phyloP scores from a whole-genome alignment of 2,888 invertebrate species.

The Mythimna pallens region DNA sequence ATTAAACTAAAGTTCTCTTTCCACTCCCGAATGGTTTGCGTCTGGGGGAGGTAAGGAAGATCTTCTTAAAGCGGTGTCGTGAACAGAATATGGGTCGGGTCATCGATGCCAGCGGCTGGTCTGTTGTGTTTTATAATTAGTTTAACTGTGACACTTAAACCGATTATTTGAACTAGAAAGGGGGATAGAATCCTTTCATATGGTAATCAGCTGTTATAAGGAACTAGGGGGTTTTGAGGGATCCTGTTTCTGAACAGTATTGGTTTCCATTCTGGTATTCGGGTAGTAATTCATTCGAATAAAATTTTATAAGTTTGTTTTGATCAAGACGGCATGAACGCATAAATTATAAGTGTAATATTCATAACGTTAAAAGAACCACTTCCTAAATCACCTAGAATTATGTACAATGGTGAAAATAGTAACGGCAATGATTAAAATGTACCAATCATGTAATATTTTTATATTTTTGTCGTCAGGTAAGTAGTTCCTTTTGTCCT shows the following conservation, averaged over 20 bases:
- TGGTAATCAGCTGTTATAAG: constrained; percentile 16
- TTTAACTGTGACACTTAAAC: constrained; percentile 52
- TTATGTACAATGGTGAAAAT: too few species aligned
- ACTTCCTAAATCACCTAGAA: too few species aligned
- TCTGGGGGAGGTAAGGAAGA: constrained; percentile 41
- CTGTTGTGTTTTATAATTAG: constrained; percentile 68
- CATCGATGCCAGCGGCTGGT: constrained; percentile 64
- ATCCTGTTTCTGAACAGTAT: background rate
- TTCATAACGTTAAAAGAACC: too few species aligned
- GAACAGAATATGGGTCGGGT: constrained; percentile 71
- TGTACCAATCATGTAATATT: too few species aligned
- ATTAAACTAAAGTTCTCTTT: constrained; percentile 9
- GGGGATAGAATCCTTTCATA: constrained; percentile 15
- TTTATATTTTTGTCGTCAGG: too few species aligned
- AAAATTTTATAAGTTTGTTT: too few species aligned
- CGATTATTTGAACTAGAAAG: constrained; percentile 29
- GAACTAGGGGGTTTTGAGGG: background rate
- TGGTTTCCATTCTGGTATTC: too few species aligned
- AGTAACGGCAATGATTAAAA: too few species aligned
- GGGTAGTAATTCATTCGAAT: too few species aligned
- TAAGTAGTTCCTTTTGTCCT: too few species aligned
- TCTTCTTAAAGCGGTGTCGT: constrained; percentile 55
- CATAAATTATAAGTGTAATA: too few species aligned
- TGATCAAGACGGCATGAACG: too few species aligned
- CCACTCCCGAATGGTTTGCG: background rate